Percentiles rank a stretch among this genome's conserved stretches.
Evolutionary conservation across 2,797 vertebrate genomes (phyloP).

Genomic region (Momotus momota): DNA sequence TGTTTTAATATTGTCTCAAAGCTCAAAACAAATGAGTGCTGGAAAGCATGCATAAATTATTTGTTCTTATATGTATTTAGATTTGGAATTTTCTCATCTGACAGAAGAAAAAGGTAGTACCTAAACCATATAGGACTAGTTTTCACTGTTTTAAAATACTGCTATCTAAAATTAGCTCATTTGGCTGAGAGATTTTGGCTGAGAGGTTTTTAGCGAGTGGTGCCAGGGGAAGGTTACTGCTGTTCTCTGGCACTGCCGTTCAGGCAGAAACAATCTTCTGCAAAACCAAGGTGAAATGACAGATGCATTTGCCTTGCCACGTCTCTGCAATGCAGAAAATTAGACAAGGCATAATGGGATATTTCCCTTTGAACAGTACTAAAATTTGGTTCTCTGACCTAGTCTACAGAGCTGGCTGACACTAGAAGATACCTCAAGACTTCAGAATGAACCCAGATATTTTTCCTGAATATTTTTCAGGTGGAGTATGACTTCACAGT

Average conservation of each 20-base stretch:
- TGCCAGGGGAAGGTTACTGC: conserved; percentile 3
- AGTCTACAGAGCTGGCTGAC: not conserved
- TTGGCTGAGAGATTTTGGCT: not conserved
- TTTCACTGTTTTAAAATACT: not conserved
- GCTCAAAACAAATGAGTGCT: not conserved
- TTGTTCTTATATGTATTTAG: not conserved
- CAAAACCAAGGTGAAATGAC: not conserved
- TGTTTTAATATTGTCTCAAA: not conserved
- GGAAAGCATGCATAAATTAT: not conserved
- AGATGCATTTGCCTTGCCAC: not conserved
- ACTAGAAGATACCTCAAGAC: not conserved
- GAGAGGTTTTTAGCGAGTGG: not conserved
- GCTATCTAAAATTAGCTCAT: not conserved
- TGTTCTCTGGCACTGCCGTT: not conserved
- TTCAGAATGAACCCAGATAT: not conserved
- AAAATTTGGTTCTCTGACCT: not conserved
- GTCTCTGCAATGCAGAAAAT: conserved; percentile 30
- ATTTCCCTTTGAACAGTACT: not conserved
- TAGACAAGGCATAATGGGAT: not conserved
- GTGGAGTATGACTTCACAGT: not conserved
- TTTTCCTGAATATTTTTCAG: not conserved
- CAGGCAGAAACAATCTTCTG: not conserved
- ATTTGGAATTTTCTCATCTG: not conserved
- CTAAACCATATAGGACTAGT: not conserved
- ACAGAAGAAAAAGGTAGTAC: not conserved